Percentiles rank a stretch among this genome's conserved stretches.
Evolutionary conservation across 2,888 invertebrate species (phyloP).

Genomic region (Hyppa rectilinea): DNA sequence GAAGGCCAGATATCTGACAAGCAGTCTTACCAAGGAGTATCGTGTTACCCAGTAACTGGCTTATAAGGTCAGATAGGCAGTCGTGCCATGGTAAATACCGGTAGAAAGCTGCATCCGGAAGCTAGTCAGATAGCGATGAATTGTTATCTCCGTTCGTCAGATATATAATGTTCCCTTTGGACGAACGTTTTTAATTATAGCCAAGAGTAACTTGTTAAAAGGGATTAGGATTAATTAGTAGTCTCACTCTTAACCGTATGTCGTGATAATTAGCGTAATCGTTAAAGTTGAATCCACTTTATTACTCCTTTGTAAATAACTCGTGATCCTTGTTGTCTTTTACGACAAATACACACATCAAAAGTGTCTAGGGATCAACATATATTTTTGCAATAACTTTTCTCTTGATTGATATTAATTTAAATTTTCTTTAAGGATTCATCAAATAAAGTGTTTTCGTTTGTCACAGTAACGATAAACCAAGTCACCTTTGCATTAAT

Average conservation of each 20-base stretch:
- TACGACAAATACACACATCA: not conserved
- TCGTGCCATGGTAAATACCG: not conserved
- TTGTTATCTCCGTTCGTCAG: too few relatives aligned
- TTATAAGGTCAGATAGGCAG: not conserved
- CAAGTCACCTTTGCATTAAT: too few relatives aligned
- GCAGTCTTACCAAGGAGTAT: not conserved
- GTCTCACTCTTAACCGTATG: constrained; percentile 28
- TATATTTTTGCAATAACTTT: too few relatives aligned
- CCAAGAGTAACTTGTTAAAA: constrained; percentile 9
- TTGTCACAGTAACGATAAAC: too few relatives aligned
- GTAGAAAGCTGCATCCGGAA: not conserved
- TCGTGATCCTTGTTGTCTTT: constrained; percentile 6
- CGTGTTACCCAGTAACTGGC: not conserved
- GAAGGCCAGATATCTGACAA: not conserved
- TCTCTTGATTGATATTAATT: too few relatives aligned
- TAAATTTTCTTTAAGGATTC: too few relatives aligned
- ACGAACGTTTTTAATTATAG: constrained; percentile 16
- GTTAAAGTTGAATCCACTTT: constrained; percentile 42
- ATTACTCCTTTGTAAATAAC: constrained; percentile 40
- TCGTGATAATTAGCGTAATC: constrained; percentile 39
- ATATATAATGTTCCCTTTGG: not conserved
- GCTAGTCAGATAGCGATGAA: too few relatives aligned
- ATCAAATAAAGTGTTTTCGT: too few relatives aligned
- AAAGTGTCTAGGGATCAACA: too few relatives aligned
- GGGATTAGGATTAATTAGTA: constrained; percentile 39